Evolutionary conservation across 92 coral and sea anemone genomes (phyloP).

Genomic region (Phenganax stokvisi): DNA sequence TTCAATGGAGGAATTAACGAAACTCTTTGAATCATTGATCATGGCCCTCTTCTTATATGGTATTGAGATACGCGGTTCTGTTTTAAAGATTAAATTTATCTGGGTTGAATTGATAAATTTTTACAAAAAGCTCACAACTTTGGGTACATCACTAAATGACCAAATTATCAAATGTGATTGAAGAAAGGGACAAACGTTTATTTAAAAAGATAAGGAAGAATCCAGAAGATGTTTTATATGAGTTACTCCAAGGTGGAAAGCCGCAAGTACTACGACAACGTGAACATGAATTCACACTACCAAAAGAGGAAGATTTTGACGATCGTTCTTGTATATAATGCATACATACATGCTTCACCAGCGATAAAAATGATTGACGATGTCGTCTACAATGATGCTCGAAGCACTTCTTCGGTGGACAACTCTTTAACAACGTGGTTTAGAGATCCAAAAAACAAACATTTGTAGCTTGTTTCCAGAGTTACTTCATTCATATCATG

Average conservation of each 20-base stretch:
- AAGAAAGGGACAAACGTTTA: constrained; percentile 24
- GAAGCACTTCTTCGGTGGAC: too few species aligned
- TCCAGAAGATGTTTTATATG: constrained; percentile 32
- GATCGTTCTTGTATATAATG: constrained; percentile 14
- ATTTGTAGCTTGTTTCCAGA: too few species aligned
- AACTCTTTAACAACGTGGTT: too few species aligned
- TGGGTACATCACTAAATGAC: constrained; percentile 38
- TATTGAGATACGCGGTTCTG: constrained; percentile 43
- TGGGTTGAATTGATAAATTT: constrained; percentile 43
- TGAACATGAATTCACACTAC: constrained; percentile 30
- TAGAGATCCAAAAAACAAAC: too few species aligned
- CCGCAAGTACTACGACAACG: constrained; percentile 18
- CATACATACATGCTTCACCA: too few species aligned
- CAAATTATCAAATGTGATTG: constrained; percentile 23
- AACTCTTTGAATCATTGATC: constrained; percentile 14
- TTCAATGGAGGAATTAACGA: constrained; percentile 1
- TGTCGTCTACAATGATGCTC: too few species aligned
- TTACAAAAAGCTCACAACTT: constrained; percentile 19
- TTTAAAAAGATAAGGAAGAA: constrained; percentile 25
- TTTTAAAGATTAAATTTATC: constrained; percentile 37
- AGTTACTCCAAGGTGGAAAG: constrained; percentile 28
- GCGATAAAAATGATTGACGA: too few species aligned
- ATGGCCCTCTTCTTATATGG: constrained; percentile 40
- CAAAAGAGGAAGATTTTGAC: constrained; percentile 26
- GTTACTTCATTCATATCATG: too few species aligned